Base-by-base conservation (phyloP, 2,797 vertebrate genomes). In the Pangasius mekongensis region DNA sequence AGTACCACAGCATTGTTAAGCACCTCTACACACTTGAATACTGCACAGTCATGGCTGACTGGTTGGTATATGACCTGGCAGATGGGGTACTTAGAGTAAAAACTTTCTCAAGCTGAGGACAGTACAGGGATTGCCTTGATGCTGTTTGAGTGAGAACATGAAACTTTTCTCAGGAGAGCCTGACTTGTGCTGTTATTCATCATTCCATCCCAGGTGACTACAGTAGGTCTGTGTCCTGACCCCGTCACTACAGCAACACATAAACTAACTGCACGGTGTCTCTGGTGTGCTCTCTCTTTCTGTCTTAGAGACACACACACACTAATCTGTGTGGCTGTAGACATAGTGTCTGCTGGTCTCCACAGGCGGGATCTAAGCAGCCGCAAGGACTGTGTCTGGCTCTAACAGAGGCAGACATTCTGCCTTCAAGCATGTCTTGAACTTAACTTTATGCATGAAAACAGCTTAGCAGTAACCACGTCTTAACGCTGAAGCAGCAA, bases 221-320 rank as follows among this genome's bases (percentile, higher is more conserved):
- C 47, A 47, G 47, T 92, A 90, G 93, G 92, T 95, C 93, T 78
- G 92, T 94, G 95, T 94, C 96, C 94, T 91, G 92, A 95, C 95
- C 96, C 93, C 89, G 94, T 95, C 95, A 94, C 95, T 95, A 95
- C 94, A 95, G 93, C 93, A 96, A 95, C 96, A 96, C 94, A 97
- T 95, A 96, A 95, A 96, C 96, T 93, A 92, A 93, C 92, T 92
- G 86, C 66, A 77, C 67, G 80, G 67, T 74, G 89, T 92, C 91
- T 91, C 90, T 67, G 7, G 33, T 85, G 69, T 5, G 84, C 84
- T 91, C 92, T 52, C 76, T 64, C 76, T 84, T 62, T 60, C 78
- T 64, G 78, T 81, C 83, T 69, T 47, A 69, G 10, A 86, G 60
- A 86, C 56, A 82, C 87, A 80, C 87, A 33, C 60, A 62, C 87